Conservation (phyloP, 2,888 invertebrate genomes). For the Oscheius sp. region DNA sequence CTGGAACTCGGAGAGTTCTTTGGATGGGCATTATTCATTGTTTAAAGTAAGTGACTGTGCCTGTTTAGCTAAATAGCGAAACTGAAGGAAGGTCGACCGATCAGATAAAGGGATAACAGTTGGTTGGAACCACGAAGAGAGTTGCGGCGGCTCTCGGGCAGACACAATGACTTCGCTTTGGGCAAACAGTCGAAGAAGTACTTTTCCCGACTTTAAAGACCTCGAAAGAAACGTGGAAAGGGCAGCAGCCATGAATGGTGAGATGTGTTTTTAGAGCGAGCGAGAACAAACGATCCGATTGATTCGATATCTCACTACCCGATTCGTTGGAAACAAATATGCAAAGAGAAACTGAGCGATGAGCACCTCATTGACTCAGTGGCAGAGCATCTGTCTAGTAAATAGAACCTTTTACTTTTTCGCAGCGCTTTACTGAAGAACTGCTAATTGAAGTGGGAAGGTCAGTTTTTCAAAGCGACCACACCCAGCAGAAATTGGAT, state of each 20-base stretch:
- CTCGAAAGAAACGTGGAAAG: no score
- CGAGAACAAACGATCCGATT: constrained; percentile 26
- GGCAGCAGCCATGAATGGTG: not conserved
- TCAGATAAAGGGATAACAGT: constrained; percentile 23
- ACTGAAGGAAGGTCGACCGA: not conserved
- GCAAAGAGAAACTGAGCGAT: no score
- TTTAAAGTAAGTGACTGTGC: not conserved
- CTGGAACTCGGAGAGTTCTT: not conserved
- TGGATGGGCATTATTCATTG: not conserved
- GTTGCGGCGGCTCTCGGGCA: not conserved
- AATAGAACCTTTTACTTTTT: no score
- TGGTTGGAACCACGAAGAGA: constrained; percentile 9
- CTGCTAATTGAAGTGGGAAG: no score
- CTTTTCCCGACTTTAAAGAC: no score
- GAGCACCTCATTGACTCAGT: no score
- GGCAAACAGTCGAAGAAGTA: constrained; percentile 7
- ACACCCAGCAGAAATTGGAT: not conserved
- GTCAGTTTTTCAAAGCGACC: no score
- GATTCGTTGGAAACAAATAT: no score
- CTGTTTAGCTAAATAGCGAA: no score
- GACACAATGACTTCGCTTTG: constrained; percentile 24
- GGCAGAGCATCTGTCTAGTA: no score
- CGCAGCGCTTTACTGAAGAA: no score
- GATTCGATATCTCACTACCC: not conserved
- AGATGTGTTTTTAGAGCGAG: constrained; percentile 3